These are phyloP conservation scores for Octomys mimax DNA, from an alignment of 2,797 vertebrate genomes.

Conservation along the genomic window DNA sequence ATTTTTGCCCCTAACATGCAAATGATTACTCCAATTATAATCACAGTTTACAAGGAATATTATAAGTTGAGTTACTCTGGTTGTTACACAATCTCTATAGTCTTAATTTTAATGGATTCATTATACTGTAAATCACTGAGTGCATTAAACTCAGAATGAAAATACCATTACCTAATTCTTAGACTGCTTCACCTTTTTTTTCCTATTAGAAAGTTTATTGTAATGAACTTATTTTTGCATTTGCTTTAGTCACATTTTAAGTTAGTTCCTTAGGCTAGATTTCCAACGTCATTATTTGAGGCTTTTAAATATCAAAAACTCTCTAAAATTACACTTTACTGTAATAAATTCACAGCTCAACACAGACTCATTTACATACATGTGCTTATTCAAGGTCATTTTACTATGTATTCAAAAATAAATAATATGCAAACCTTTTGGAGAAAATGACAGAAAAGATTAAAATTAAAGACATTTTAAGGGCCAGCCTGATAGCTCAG, in stretches of 20 bases:
- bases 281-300: neutral
- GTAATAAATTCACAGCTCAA: constrained; percentile 30
- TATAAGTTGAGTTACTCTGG: neutral
- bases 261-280: neutral
- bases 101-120: constrained; percentile 7
- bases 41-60: neutral
- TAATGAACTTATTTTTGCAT: neutral
- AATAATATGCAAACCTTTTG: neutral
- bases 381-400: neutral
- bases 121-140: neutral
- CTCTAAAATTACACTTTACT: constrained; percentile 50
- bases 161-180: neutral
- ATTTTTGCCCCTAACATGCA: neutral
- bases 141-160: neutral
- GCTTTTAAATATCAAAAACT: neutral
- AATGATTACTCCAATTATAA: neutral
- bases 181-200: neutral
- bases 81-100: neutral
- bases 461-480: constrained; percentile 44
- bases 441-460: constrained; percentile 11
- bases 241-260: constrained; percentile 43
- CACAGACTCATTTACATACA: neutral
- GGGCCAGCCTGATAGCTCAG: too few relatives aligned
- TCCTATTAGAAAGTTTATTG: constrained; percentile 30
- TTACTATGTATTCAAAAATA: neutral